Evolutionary conservation across 2,113 vertebrate genomes (phyloP), one percentile per base, ranked within the genome.

Genomic region (Pangasianodon gigas): DNA sequence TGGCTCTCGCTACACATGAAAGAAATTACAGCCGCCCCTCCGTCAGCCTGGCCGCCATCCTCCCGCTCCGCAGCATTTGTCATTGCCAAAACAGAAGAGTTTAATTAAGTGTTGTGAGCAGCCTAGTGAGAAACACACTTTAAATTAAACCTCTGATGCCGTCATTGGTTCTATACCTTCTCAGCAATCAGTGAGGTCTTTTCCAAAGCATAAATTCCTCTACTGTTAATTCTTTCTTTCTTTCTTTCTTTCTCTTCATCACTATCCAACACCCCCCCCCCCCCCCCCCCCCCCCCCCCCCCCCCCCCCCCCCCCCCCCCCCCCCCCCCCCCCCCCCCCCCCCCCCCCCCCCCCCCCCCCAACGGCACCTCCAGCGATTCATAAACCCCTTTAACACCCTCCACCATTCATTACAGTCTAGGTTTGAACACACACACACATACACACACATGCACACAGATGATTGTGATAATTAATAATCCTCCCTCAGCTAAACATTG

Each of bases 91-190:
- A 98, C 98, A 97, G 97, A 97, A 95, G 98, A 96, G 98, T 99
- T 99, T 99, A 99, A 99, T 99, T 98, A 98, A 99, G 98, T 98
- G 98, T 97, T 98, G 98, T 98, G 98, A 97, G 98, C 98, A 99
- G 98, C 98, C 98, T 99, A 96, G 98, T 99, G 98, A 99, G 98
- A 98, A 99, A 97, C 98, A 97, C 98, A 97, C 97, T 99, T 98
- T 98, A 98, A 98, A 98, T 99, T 97, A 98, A 99, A 98, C 96
- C 97, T 97, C 97, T 94, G 98, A 96, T 93, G 97, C 97, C 93
- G 97, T 97, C 96, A 98, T 98, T 98, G 98, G 97, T 97, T 97
- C 98, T 96, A 71, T 98, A 97, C 97, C 98, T 97, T 96, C 97
- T 94, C 97, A 97, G 97, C 97, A 96, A 97, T 97, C 98, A 97